phyloP scores from a whole-genome alignment of 2,888 invertebrate species.

The Caenorhabditis sp. region DNA sequence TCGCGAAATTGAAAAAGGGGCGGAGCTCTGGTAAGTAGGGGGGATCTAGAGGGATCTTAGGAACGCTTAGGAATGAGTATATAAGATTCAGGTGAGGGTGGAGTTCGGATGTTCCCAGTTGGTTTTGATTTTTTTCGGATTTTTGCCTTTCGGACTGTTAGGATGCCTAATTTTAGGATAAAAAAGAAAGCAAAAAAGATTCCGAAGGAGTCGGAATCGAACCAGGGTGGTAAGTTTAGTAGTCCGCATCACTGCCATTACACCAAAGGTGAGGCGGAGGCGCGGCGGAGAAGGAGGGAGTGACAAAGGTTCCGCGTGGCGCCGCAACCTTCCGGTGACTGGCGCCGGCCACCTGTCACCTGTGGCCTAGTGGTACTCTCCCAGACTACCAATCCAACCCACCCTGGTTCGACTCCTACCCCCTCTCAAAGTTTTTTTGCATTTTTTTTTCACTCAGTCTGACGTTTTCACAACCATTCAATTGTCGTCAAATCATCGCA shows the following conservation, averaged over 20 bases:
- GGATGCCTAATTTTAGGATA: too few relatives aligned
- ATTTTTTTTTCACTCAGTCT: background rate
- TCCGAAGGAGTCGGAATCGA: background rate
- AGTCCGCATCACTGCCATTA: background rate
- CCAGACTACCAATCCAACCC: background rate
- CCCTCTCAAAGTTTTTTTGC: background rate
- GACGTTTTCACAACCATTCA: too few relatives aligned
- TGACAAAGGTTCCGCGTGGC: background rate
- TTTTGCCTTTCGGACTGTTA: too few relatives aligned
- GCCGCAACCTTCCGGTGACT: too few relatives aligned
- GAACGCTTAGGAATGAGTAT: background rate
- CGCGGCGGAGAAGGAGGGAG: background rate
- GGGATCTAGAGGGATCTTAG: too few relatives aligned
- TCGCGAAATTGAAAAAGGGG: constrained; percentile 1
- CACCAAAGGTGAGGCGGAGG: background rate
- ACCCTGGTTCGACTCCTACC: background rate
- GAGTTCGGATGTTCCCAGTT: background rate
- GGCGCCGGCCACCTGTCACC: background rate
- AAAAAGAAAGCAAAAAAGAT: constrained; percentile 3
- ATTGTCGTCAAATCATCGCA: too few relatives aligned
- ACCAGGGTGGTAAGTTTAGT: background rate
- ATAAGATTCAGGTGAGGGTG: background rate
- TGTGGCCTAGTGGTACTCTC: background rate
- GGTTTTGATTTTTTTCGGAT: background rate
- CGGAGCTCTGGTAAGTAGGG: background rate